Base-by-base conservation (phyloP, 2,797 vertebrate genomes). In the Channallabes apus region DNA sequence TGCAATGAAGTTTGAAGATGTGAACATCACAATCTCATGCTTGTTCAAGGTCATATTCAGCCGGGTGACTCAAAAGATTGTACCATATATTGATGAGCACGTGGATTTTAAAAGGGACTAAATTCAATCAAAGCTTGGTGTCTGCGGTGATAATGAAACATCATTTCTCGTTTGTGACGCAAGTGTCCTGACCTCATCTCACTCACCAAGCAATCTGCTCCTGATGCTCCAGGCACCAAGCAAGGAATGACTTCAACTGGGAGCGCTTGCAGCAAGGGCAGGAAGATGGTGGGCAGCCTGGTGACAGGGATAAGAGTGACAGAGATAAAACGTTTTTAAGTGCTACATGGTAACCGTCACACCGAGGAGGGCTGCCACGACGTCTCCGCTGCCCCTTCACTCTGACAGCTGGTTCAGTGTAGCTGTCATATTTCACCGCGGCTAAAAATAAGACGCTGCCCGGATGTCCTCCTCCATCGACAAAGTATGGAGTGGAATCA, bases 401-500 rank as follows among this genome's bases (percentile, higher is more conserved):
- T 88, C 68, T 89, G 90, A 91, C 91, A 92, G 89, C 79, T 72
- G 51, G 29, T 85, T 91, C 91, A 83, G 89, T 91, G 89, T 90
- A 80, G 84, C 83, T 90, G 90, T 94, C 93, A 93, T 90, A 93
- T 92, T 92, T 92, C 91, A 93, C 91, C 61, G 69, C 18, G 88
- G 91, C 91, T 94, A 93, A 93, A 95, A 95, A 94, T 93, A 93
- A 92, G 89, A 90, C 87, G 86, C 90, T 91, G 91, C 87, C 92
- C 87, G 91, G 92, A 94, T 93, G 92, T 94, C 89, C 90, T 91
- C 87, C 92, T 94, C 90, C 92, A 90, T 92, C 92, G 92, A 94
- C 89, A 86, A 93, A 91, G 90, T 91, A 92, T 86, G 93, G 92
- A 92, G 91, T 92, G 91, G 91, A 91, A 93, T 94, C 90, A 88